Base-by-base conservation (phyloP, 1,140 invertebrate species). In the Drosophila tristis region DNA sequence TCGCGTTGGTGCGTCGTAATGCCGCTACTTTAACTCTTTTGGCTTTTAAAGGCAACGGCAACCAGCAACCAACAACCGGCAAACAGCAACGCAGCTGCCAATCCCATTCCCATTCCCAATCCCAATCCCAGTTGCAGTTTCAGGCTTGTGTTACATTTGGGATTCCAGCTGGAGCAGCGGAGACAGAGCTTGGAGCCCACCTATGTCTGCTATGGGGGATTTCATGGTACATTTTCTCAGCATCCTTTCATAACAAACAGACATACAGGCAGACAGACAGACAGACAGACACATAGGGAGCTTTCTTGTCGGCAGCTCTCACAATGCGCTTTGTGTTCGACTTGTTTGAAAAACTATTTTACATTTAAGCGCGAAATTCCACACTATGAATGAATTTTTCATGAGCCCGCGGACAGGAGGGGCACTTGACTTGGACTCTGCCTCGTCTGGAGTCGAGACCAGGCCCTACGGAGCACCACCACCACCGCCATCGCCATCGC, bases 311-410 rank as follows among this genome's bases (percentile, higher is more conserved):
- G 67, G 78, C 78, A 42, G 67, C 59, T 75, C 45, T 71, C 67
- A 90, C 78, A 86, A 79, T 81, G 74, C 78, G 80, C 80, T 90
- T 90, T 90, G 86, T 86, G 72, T 86, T 90, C 70, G 86, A 86
- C 82, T 86, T 79, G 87, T 80, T 90, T 90, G 74, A 90, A 90
- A 90, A 90, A 90, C 82, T 90, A 90, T 84, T 90, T 90, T 90
- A 90, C 87, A 90, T 90, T 90, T 90, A 90, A 90, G 87, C 87
- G 87, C 87, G 87, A 90, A 90, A 90, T 90, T 90, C 87, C 87
- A 90, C 87, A 90, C 87, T 90, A 90, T 87, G 87, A 90, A 90
- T 90, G 87, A 90, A 90, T 90, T 90, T 90, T 90, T 90, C 87
- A 90, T 90, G 87, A 90, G 84, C 64, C 57, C 47, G 49, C 44